Percentiles rank a stretch among this genome's conserved stretches.
Conservation (phyloP, 2,888 invertebrate species). For the Iphiclides podalirius region DNA sequence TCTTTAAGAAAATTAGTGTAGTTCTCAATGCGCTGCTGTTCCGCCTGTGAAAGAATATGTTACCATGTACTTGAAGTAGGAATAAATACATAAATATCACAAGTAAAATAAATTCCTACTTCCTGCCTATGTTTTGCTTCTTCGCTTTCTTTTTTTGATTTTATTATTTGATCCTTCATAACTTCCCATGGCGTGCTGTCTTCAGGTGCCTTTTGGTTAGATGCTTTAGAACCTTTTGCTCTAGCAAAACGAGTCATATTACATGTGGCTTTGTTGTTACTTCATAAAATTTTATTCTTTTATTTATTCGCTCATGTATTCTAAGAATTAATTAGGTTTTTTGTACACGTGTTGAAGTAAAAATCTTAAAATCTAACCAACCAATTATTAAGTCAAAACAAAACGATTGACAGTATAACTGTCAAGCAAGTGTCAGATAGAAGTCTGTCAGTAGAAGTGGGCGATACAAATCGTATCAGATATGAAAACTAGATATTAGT, state of each 20-base stretch:
- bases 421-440: no score
- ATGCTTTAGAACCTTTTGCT: conserved; percentile 86
- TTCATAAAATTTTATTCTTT: not conserved
- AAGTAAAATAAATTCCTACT: no score
- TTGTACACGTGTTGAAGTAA: not conserved
- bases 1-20: conserved; percentile 76
- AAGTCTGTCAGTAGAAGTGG: no score
- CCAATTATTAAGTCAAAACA: no score
- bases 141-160: conserved; percentile 69
- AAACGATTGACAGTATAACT: no score
- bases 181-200: conserved; percentile 87
- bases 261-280: no score
- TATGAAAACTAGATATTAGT: no score
- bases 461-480: no score
- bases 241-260: conserved; percentile 87
- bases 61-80: no score
- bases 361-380: not conserved
- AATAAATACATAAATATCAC: no score
- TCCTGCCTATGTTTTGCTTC: conserved; percentile 60
- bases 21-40: conserved; percentile 70
- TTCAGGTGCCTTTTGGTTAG: conserved; percentile 84
- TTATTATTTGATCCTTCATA: conserved; percentile 82
- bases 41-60: conserved; percentile 68
- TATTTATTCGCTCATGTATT: not conserved
- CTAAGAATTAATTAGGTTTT: no score